Conservation (phyloP, 2,888 invertebrate species). For the Zonitis immaculata region DNA sequence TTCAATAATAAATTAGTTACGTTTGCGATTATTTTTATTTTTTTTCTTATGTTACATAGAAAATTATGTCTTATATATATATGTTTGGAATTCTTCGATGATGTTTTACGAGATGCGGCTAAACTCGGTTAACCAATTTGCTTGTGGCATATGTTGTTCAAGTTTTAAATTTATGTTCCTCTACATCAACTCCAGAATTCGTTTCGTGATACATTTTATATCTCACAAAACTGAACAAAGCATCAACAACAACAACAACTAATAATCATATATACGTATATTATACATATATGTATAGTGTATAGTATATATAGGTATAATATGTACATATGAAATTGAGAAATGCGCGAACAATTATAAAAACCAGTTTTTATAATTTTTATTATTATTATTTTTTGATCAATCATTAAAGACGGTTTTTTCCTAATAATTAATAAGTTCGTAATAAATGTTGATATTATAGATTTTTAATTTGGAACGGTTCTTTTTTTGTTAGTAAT, state of each 20-base stretch:
- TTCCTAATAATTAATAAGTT: no score
- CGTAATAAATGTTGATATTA: no score
- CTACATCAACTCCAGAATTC: neutral
- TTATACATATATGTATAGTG: no score
- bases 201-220: slow-evolving; percentile 2
- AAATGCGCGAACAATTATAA: neutral
- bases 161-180: slow-evolving; percentile 2
- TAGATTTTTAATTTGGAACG: no score
- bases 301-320: no score
- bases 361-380: neutral
- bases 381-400: neutral
- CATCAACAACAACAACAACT: neutral
- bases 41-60: neutral
- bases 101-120: slow-evolving; percentile 2
- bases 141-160: slow-evolving; percentile 2
- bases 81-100: slow-evolving; percentile 1
- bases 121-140: slow-evolving; percentile 2
- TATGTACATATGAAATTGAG: neutral
- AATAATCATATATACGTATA: neutral
- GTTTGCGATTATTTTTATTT: neutral
- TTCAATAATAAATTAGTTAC: neutral
- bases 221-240: neutral
- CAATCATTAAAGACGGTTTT: no score
- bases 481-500: no score
- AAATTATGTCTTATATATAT: neutral